These are phyloP conservation scores for Tarsius wallacei DNA, from an alignment of 2,797 vertebrate genomes.

Conservation along the genomic window DNA sequence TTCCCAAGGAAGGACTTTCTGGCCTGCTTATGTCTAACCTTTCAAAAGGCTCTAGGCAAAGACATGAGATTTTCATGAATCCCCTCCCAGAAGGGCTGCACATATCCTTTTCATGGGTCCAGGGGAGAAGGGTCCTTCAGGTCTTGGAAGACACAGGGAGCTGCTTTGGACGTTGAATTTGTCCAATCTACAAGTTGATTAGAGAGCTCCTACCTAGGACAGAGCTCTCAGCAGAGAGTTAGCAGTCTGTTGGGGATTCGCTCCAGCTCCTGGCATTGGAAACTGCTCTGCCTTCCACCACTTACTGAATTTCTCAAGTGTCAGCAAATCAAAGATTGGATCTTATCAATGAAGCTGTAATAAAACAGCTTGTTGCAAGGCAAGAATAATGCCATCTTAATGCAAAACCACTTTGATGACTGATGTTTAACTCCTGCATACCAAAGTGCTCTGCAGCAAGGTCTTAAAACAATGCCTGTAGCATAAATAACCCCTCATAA, in stretches of 20 bases:
- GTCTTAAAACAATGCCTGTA: neutral
- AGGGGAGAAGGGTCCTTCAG: neutral
- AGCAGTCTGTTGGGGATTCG: neutral
- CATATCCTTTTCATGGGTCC: neutral
- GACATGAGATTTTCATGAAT: neutral
- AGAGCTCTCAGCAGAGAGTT: neutral
- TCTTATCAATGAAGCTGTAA: neutral
- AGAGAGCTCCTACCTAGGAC: neutral
- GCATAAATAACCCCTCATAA: neutral
- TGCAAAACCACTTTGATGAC: neutral
- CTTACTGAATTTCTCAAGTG: neutral
- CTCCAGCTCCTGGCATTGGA: neutral
- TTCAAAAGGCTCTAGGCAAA: neutral
- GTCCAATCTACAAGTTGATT: neutral
- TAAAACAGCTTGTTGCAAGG: neutral
- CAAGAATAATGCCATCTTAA: neutral
- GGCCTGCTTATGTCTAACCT: neutral
- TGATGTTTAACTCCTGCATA: neutral
- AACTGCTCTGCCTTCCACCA: neutral
- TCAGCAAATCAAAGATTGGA: neutral
- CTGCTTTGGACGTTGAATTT: neutral
- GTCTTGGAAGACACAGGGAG: neutral
- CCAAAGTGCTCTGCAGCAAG: neutral
- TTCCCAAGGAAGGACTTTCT: neutral
- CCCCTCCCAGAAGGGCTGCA: neutral